phyloP scores from a whole-genome alignment of 2,888 invertebrate genomes.

The Nebria salina region DNA sequence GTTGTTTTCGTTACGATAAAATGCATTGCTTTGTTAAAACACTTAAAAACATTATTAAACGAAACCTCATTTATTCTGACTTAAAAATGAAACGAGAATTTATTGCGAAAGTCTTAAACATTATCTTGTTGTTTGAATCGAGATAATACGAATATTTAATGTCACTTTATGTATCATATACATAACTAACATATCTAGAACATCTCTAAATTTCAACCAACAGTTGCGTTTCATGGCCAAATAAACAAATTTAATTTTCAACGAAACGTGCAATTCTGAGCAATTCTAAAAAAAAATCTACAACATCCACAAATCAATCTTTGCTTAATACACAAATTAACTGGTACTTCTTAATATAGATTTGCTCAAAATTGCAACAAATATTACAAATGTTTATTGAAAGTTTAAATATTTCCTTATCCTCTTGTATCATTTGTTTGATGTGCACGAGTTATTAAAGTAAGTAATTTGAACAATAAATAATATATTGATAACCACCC shows the following conservation, averaged over 20 bases:
- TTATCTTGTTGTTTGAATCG: not conserved
- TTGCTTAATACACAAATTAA: too few relatives aligned
- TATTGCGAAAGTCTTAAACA: not conserved
- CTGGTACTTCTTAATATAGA: too few relatives aligned
- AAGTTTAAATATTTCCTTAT: not conserved
- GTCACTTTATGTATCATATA: slow-evolving; percentile 5
- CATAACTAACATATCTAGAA: not conserved
- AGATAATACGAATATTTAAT: not conserved
- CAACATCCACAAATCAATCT: too few relatives aligned
- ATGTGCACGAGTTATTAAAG: not conserved
- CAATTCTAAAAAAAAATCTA: too few relatives aligned
- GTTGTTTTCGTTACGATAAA: not conserved
- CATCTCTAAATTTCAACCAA: not conserved
- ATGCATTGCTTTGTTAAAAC: not conserved
- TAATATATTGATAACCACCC: not conserved
- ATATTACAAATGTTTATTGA: too few relatives aligned
- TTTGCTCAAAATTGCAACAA: too few relatives aligned
- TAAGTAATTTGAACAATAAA: not conserved
- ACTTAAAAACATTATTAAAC: not conserved
- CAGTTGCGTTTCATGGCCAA: not conserved
- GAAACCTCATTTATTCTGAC: not conserved
- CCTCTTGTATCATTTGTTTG: not conserved
- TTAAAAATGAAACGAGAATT: not conserved
- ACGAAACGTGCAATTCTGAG: too few relatives aligned
- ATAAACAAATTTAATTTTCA: too few relatives aligned